Conservation (phyloP, 2,888 invertebrate species). For the Pollenia labialis region DNA sequence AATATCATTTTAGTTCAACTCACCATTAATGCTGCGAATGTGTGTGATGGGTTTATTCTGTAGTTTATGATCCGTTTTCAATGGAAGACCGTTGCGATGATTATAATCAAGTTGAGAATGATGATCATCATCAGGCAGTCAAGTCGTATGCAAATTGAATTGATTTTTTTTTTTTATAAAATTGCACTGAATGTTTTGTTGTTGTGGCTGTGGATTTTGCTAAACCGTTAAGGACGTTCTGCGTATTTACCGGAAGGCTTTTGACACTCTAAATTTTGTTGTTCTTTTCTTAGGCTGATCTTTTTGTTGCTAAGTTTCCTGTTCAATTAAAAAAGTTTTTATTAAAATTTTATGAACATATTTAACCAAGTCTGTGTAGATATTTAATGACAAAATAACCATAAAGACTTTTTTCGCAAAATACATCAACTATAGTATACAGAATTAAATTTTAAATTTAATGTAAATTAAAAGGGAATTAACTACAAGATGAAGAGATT, state of each 20-base stretch:
- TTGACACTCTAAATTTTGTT: slow-evolving; percentile 17
- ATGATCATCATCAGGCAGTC: slow-evolving; percentile 30
- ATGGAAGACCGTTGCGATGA: not conserved
- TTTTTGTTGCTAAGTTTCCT: slow-evolving; percentile 53
- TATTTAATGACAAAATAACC: slow-evolving; percentile 50
- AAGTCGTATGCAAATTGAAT: slow-evolving; percentile 46
- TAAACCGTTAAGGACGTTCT: slow-evolving; percentile 69
- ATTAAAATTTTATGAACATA: not conserved
- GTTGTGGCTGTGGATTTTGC: slow-evolving; percentile 31
- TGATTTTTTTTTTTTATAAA: slow-evolving; percentile 24
- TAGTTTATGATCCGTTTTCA: slow-evolving; percentile 42
- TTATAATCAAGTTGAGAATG: slow-evolving; percentile 2
- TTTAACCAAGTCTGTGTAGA: not conserved
- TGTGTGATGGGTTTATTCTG: not conserved
- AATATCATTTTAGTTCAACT: slow-evolving; percentile 1
- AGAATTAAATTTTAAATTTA: slow-evolving; percentile 25
- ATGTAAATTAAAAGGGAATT: slow-evolving; percentile 40
- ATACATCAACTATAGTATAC: not conserved
- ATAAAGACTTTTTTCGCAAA: slow-evolving; percentile 43
- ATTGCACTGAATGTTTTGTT: not conserved
- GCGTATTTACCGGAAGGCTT: slow-evolving; percentile 66
- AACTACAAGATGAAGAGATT: not conserved
- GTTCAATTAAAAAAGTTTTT: slow-evolving; percentile 57
- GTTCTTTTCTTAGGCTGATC: not conserved
- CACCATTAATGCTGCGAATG: slow-evolving; percentile 1